A percentile compares a stretch with the other conserved stretches of the same genome.
phyloP scores from a whole-genome alignment of 92 coral and sea anemone species.

The Pocillopora meandrina region DNA sequence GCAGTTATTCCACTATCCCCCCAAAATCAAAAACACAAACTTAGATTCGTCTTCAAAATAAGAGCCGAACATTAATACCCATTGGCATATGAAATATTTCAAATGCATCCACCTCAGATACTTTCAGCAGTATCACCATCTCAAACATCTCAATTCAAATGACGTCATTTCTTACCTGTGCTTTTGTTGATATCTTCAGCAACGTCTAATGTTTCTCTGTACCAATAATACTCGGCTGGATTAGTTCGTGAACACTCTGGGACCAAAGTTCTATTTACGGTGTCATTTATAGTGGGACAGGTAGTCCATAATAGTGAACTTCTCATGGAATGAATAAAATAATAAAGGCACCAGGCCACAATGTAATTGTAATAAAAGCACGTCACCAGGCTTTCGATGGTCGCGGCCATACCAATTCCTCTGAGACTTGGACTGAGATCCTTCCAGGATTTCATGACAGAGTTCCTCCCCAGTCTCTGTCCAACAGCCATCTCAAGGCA shows the following conservation, averaged over 20 bases:
- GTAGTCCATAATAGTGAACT: slow-evolving; percentile 76
- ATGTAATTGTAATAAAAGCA: slow-evolving; percentile 78
- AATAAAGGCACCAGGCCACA: slow-evolving; percentile 91
- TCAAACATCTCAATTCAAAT: neutral
- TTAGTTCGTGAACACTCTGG: slow-evolving; percentile 74
- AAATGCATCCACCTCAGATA: too few relatives aligned
- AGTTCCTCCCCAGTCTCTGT: slow-evolving; percentile 76
- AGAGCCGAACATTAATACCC: too few relatives aligned
- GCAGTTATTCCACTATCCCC: too few relatives aligned
- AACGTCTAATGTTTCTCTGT: slow-evolving; percentile 70
- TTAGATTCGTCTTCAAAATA: too few relatives aligned
- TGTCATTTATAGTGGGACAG: slow-evolving; percentile 50
- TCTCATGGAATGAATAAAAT: slow-evolving; percentile 77
- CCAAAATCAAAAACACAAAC: too few relatives aligned
- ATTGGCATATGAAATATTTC: too few relatives aligned
- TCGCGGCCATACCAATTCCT: slow-evolving; percentile 86
- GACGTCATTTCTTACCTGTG: slow-evolving; percentile 45
- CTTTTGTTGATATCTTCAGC: slow-evolving; percentile 73
- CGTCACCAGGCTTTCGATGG: slow-evolving; percentile 59
- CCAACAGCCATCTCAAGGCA: slow-evolving; percentile 96
- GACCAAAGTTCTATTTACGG: slow-evolving; percentile 43
- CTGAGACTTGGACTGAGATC: slow-evolving; percentile 71
- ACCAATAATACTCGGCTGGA: slow-evolving; percentile 92
- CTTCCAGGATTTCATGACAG: slow-evolving; percentile 75
- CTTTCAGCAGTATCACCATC: neutral